Evolutionary conservation across 2,113 vertebrate genomes (phyloP).

Genomic region (Hipposideros armiger): DNA sequence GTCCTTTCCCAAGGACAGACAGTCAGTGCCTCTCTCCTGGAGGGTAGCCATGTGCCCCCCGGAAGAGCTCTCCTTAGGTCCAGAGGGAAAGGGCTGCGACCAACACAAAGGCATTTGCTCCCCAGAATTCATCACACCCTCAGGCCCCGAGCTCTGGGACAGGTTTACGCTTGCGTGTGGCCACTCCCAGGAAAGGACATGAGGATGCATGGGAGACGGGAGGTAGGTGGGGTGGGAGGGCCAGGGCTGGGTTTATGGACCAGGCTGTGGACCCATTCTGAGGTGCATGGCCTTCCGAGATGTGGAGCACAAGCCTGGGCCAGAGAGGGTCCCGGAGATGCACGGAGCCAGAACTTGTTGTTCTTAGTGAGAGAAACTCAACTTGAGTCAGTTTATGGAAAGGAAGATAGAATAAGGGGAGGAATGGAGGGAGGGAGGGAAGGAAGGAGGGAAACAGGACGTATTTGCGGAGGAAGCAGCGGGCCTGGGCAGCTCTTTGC

Average conservation of each 20-base stretch:
- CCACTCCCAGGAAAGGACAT: background rate
- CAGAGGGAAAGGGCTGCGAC: background rate
- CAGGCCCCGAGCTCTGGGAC: background rate
- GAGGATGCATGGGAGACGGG: fast-evolving
- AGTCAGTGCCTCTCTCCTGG: background rate
- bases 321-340: background rate
- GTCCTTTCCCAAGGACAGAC: too few species aligned
- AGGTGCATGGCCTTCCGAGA: background rate
- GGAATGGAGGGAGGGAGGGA: background rate
- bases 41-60: background rate
- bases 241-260: background rate
- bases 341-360: background rate
- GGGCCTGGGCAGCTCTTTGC: background rate
- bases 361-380: background rate
- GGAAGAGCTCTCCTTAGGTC: background rate
- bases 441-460: too few species aligned
- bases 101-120: background rate
- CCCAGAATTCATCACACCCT: background rate
- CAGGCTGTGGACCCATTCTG: fast-evolving
- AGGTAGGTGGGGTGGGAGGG: background rate
- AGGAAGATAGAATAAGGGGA: background rate
- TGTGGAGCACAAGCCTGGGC: background rate
- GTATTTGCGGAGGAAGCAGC: background rate
- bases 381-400: background rate
- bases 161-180: background rate